Percentiles rank a stretch among this genome's conserved stretches.
These are phyloP conservation scores for Apostichopus leukothele DNA, from an alignment of 53 echinoderm and acorn worm species.

Conservation along the genomic window DNA sequence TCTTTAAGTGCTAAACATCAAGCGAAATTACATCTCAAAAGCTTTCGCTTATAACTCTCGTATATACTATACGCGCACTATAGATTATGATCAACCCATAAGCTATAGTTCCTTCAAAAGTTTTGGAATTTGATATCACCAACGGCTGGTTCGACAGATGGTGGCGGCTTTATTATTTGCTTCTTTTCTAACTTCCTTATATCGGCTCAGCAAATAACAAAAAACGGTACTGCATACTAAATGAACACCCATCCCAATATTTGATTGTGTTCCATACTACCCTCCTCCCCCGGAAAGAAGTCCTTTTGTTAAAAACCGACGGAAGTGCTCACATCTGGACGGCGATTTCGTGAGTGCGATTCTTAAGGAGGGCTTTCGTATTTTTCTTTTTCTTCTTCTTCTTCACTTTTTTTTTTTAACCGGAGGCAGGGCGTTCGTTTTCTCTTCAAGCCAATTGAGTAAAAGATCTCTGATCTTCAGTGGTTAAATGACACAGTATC, in stretches of 20 bases:
- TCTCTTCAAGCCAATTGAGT: constrained; percentile 1
- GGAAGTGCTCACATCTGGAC: constrained; percentile 37
- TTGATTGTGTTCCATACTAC: not conserved
- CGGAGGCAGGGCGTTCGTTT: constrained; percentile 23
- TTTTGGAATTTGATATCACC: constrained; percentile 21
- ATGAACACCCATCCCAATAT: constrained; percentile 13
- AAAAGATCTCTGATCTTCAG: constrained; percentile 7
- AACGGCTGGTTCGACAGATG: constrained; percentile 26
- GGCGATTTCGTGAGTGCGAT: constrained; percentile 7
- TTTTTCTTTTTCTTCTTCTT: not conserved
- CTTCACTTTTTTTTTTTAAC: not conserved
- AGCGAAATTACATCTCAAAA: constrained; percentile 24
- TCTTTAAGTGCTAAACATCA: constrained; percentile 32
- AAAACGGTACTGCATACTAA: constrained; percentile 19
- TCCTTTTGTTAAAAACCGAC: constrained; percentile 33
- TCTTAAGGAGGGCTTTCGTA: not conserved
- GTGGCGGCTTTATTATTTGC: not conserved
- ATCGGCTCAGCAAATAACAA: constrained; percentile 10
- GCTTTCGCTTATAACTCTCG: not conserved
- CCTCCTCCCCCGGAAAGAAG: not conserved
- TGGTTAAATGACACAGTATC: constrained; percentile 25
- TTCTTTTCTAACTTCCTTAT: not conserved
- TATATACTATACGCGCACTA: not conserved
- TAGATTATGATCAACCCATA: constrained; percentile 16
- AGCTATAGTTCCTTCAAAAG: constrained; percentile 10